phyloP scores from a whole-genome alignment of 1,140 invertebrate genomes.

The Atta texana region DNA sequence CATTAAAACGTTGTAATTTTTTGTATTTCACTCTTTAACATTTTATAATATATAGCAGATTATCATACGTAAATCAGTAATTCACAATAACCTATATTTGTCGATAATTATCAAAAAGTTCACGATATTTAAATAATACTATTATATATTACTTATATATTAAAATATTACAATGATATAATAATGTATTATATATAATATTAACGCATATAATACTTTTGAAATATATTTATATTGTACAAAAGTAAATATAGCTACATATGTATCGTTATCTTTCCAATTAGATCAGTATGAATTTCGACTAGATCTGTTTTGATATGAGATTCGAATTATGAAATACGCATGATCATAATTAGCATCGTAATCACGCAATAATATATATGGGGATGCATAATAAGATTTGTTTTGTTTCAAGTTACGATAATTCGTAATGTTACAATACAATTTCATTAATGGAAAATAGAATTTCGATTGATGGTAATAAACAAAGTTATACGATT shows the following conservation, averaged over 20 bases:
- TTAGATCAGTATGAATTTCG: background rate
- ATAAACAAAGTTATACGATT: background rate
- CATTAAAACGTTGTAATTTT: background rate
- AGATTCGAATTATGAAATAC: slow-evolving; percentile 18
- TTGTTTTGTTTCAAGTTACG: slow-evolving; percentile 26
- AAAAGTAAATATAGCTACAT: background rate
- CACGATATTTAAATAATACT: background rate
- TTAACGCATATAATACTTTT: background rate
- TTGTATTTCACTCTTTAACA: background rate
- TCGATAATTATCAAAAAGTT: background rate
- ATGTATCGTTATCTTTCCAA: background rate
- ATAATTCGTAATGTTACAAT: slow-evolving; percentile 38
- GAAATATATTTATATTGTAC: background rate
- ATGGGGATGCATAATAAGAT: slow-evolving; percentile 19
- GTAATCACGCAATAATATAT: slow-evolving; percentile 40
- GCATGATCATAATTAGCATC: slow-evolving; percentile 30
- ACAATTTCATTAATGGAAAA: slow-evolving; percentile 32
- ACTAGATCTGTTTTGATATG: background rate
- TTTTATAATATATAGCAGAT: background rate
- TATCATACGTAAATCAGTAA: background rate
- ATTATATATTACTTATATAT: background rate
- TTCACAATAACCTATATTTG: background rate
- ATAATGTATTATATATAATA: background rate
- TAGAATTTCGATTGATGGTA: slow-evolving; percentile 6
- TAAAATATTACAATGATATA: background rate